Evolutionary conservation across 2,797 vertebrate species (phyloP).

Genomic region (Cossypha caffra): DNA sequence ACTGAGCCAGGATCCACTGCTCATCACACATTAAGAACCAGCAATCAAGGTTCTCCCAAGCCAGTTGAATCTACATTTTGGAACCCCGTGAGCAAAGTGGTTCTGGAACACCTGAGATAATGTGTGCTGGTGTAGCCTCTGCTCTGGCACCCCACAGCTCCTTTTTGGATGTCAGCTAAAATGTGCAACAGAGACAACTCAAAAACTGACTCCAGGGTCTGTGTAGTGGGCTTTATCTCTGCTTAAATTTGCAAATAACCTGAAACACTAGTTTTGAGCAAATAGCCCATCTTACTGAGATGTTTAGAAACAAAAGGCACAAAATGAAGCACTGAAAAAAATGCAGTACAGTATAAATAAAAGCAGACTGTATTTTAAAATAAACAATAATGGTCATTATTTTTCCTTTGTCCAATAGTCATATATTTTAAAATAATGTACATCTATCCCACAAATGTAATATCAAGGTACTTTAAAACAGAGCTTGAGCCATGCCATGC

Average conservation of each 20-base stretch:
- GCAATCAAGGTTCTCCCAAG: not conserved
- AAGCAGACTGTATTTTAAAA: not conserved
- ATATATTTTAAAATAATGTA: not conserved
- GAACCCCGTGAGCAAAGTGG: not conserved
- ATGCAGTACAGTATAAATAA: not conserved
- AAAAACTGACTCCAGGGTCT: not conserved
- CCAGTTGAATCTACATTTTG: not conserved
- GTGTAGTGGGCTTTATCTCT: not conserved
- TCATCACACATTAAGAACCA: not conserved
- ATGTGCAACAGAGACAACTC: not conserved
- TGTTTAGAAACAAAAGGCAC: not conserved
- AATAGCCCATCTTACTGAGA: not conserved
- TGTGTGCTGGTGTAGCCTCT: not conserved
- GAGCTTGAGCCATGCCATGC: not conserved
- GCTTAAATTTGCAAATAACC: not conserved
- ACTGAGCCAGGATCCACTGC: not conserved
- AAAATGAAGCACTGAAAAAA: not conserved
- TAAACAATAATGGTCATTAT: not conserved
- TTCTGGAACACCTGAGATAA: not conserved
- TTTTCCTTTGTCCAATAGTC: not conserved
- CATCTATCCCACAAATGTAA: not conserved
- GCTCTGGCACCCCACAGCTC: not conserved
- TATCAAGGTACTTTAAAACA: not conserved
- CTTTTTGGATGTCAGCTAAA: not conserved
- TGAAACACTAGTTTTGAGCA: not conserved